phyloP scores from a whole-genome alignment of 1,140 invertebrate genomes.

The Oncopodura yosiiana region DNA sequence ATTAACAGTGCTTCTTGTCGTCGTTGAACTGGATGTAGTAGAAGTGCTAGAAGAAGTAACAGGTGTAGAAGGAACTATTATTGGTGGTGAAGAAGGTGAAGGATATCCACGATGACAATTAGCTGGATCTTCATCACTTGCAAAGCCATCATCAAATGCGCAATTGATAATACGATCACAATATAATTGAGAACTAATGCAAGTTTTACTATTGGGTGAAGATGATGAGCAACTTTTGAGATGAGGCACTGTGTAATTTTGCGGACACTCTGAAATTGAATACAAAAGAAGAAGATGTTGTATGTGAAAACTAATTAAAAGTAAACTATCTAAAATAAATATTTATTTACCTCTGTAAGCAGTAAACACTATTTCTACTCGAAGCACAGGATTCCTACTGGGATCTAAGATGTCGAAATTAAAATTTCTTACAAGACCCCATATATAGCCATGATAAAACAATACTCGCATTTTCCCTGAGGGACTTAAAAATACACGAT shows the following conservation, averaged over 20 bases:
- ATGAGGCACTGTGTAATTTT: too few relatives aligned
- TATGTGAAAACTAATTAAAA: too few relatives aligned
- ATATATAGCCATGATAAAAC: slow-evolving; percentile 25
- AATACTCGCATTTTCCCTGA: slow-evolving; percentile 19
- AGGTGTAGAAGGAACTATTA: background rate
- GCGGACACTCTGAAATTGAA: too few relatives aligned
- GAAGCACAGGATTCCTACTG: slow-evolving; percentile 19
- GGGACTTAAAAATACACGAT: slow-evolving; percentile 16
- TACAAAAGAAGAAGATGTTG: too few relatives aligned
- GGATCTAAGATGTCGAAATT: slow-evolving; percentile 24
- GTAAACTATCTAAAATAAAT: background rate
- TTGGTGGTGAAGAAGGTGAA: background rate
- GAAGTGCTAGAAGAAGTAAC: background rate
- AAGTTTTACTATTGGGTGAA: slow-evolving; percentile 6
- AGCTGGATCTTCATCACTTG: slow-evolving; percentile 10
- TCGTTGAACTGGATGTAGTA: background rate
- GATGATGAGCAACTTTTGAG: background rate
- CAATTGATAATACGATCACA: slow-evolving; percentile 18
- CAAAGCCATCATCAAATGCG: slow-evolving; percentile 19
- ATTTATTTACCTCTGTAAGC: slow-evolving; percentile 13
- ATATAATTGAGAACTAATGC: slow-evolving; percentile 12
- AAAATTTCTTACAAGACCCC: slow-evolving; percentile 24
- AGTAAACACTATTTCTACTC: slow-evolving; percentile 20
- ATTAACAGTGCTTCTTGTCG: too few relatives aligned
- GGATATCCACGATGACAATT: slow-evolving; percentile 12